Evolutionary conservation across 2,797 vertebrate species (phyloP).

Genomic region (Chaetodon trifasciatus): DNA sequence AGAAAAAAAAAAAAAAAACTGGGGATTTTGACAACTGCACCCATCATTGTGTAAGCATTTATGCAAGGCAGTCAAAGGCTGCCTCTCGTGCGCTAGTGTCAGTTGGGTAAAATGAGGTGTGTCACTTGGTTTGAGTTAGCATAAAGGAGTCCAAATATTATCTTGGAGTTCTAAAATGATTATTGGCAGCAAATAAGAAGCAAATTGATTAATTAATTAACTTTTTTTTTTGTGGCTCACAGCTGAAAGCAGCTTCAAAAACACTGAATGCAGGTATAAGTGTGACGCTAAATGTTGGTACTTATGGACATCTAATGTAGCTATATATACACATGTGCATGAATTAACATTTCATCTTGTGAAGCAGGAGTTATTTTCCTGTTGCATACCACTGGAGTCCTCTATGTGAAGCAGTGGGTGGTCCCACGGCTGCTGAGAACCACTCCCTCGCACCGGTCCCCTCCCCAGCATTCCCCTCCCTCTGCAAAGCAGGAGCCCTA

Average conservation of each 20-base stretch:
- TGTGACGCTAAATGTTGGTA: not conserved
- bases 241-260: constrained; percentile 5
- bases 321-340: not conserved
- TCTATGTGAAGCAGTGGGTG: constrained; percentile 76
- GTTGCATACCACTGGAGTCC: constrained; percentile 51
- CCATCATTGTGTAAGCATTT: constrained; percentile 6
- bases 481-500: constrained; percentile 82
- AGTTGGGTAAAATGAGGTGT: not conserved
- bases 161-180: not conserved
- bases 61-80: not conserved
- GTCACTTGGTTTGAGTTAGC: not conserved
- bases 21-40: not conserved
- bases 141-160: not conserved
- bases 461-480: constrained; percentile 80
- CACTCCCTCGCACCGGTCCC: constrained; percentile 82
- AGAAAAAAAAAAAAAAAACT: not conserved
- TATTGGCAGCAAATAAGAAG: not conserved
- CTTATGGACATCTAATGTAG: not conserved
- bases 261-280: not conserved
- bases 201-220: too few species aligned
- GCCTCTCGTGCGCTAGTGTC: not conserved
- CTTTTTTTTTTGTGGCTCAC: too few species aligned
- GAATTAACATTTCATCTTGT: constrained; percentile 1
- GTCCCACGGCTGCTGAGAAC: constrained; percentile 73
- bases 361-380: constrained; percentile 36